Conservation (phyloP, 2,113 vertebrate genomes). For the Petaurus breviceps region DNA sequence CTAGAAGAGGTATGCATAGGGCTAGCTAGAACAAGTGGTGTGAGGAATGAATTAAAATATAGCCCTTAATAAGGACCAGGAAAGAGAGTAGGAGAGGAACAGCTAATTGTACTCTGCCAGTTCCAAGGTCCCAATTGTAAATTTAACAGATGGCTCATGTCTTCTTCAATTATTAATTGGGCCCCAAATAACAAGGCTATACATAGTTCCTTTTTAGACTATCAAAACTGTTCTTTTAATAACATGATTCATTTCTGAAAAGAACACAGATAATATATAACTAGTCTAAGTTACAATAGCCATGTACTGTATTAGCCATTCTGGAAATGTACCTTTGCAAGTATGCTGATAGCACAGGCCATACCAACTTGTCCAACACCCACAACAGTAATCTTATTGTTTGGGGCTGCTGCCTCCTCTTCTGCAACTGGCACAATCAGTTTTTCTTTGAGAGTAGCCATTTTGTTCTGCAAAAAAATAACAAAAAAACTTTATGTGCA, state of each 20-base stretch:
- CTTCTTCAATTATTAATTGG: background rate
- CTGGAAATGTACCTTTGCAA: conserved; percentile 85
- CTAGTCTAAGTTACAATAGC: background rate
- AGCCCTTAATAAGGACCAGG: background rate
- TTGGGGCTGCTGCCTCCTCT: conserved; percentile 78
- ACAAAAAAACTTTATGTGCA: background rate
- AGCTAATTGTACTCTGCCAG: background rate
- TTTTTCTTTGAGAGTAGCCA: conserved; percentile 94
- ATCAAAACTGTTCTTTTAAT: conserved; percentile 8
- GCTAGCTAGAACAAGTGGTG: background rate
- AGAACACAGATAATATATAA: background rate
- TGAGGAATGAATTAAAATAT: background rate
- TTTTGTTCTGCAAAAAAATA: conserved; percentile 77
- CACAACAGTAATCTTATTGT: conserved; percentile 95
- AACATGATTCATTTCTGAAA: background rate
- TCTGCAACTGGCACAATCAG: conserved; percentile 87
- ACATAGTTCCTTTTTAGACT: background rate
- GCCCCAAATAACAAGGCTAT: background rate
- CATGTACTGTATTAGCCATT: fast-evolving
- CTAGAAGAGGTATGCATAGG: background rate
- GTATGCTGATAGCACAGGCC: conserved; percentile 95
- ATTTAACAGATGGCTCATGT: too few relatives aligned
- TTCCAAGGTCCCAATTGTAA: background rate
- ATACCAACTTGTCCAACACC: conserved; percentile 97
- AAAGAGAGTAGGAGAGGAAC: background rate